A percentile compares a stretch with the other conserved stretches of the same genome.
These are phyloP conservation scores for Hetaerina titia DNA, from an alignment of 2,888 invertebrate genomes.

Conservation along the genomic window DNA sequence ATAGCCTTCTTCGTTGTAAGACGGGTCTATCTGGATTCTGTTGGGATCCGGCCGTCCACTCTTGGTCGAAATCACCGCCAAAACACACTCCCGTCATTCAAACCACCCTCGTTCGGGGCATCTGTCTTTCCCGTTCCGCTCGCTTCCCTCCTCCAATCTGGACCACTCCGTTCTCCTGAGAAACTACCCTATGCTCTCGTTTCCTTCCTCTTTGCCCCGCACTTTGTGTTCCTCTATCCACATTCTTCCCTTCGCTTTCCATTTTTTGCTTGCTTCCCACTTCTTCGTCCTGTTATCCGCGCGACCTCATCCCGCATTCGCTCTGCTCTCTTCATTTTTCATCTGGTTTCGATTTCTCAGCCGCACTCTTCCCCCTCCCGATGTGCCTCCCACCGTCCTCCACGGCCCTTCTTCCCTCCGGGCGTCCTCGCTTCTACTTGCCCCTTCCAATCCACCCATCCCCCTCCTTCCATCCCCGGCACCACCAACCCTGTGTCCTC, in stretches of 20 bases:
- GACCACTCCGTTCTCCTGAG: not conserved
- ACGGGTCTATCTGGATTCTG: not conserved
- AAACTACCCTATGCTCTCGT: too few species aligned
- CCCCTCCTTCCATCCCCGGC: not conserved
- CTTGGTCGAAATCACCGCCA: not conserved
- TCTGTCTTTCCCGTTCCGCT: not conserved
- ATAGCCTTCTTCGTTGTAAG: not conserved
- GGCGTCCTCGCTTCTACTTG: not conserved
- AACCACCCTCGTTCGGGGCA: not conserved
- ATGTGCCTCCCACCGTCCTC: not conserved
- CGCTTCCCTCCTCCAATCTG: not conserved
- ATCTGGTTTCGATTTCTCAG: not conserved
- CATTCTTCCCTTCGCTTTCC: not conserved
- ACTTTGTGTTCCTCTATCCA: not conserved
- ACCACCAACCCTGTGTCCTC: not conserved
- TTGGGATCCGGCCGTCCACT: not conserved
- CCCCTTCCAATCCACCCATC: not conserved
- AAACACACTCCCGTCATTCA: not conserved
- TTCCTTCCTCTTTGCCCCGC: not conserved
- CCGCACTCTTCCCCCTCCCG: not conserved
- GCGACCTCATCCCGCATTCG: slow-evolving; percentile 12
- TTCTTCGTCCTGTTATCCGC: not conserved
- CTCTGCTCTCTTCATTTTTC: not conserved
- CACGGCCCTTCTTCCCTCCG: not conserved
- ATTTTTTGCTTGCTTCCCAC: not conserved